Conservation (phyloP, 2,888 invertebrate genomes). For the Dastarcus helophoroides region DNA sequence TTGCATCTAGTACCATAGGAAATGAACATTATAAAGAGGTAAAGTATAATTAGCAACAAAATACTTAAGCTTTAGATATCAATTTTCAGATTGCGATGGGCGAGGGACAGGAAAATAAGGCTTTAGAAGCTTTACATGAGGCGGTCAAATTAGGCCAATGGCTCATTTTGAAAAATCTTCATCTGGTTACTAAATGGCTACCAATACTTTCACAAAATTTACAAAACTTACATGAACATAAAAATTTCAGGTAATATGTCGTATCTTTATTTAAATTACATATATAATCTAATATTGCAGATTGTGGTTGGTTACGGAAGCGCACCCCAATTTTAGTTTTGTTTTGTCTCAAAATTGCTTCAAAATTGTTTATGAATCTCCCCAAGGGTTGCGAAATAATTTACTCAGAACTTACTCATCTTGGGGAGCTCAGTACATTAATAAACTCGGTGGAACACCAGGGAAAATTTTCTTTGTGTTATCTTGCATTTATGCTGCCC, state of each 20-base stretch:
- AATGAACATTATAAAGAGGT: slow-evolving; percentile 48
- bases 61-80: slow-evolving; percentile 1
- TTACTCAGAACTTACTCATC: slow-evolving; percentile 61
- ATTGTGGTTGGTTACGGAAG: slow-evolving; percentile 81
- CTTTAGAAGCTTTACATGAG: slow-evolving; percentile 45
- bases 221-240: slow-evolving; percentile 36
- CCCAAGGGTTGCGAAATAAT: slow-evolving; percentile 77
- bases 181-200: slow-evolving; percentile 62
- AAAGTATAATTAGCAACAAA: slow-evolving; percentile 13
- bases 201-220: slow-evolving; percentile 56
- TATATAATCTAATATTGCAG: slow-evolving; percentile 21
- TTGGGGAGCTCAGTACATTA: slow-evolving; percentile 44
- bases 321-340: slow-evolving; percentile 62
- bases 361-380: slow-evolving; percentile 73
- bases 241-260: slow-evolving; percentile 41
- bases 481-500: slow-evolving; percentile 79
- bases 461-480: slow-evolving; percentile 57
- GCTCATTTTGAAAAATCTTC: slow-evolving; percentile 73
- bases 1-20: slow-evolving; percentile 22
- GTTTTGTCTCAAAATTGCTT: slow-evolving; percentile 65
- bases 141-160: slow-evolving; percentile 56
- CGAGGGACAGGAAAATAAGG: slow-evolving; percentile 60
- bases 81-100: slow-evolving; percentile 59
- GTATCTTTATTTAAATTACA: not conserved
- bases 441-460: slow-evolving; percentile 27